These are phyloP conservation scores for Latheticus oryzae DNA, from an alignment of 2,888 invertebrate species.

Conservation along the genomic window DNA sequence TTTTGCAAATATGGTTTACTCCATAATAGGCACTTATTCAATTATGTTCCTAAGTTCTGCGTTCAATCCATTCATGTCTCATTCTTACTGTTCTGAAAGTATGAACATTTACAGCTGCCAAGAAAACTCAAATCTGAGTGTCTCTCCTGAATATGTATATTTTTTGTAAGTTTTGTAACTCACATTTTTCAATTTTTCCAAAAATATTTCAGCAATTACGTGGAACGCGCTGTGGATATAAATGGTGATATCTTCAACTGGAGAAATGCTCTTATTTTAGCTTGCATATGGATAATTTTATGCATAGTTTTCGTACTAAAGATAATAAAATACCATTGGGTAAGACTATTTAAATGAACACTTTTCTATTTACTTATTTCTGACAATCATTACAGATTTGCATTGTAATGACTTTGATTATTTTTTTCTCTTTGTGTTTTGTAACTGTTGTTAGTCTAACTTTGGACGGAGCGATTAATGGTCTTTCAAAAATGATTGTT, in stretches of 20 bases:
- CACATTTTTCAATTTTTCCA: neutral
- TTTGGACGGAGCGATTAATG: neutral
- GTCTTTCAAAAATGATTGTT: slow-evolving; percentile 16
- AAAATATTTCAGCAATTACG: neutral
- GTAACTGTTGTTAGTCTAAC: neutral
- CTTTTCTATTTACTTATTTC: neutral
- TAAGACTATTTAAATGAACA: neutral
- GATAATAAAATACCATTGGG: slow-evolving; percentile 12
- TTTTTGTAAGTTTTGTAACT: slow-evolving; percentile 34
- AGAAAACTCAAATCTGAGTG: slow-evolving; percentile 19
- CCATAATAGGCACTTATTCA: slow-evolving; percentile 29
- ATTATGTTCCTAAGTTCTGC: too few relatives aligned
- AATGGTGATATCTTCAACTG: slow-evolving; percentile 2
- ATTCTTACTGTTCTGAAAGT: slow-evolving; percentile 27
- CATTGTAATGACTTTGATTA: slow-evolving; percentile 1
- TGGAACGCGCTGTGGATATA: neutral
- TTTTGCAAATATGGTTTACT: too few relatives aligned
- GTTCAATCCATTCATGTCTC: too few relatives aligned
- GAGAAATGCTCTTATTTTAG: neutral
- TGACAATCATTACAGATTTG: neutral
- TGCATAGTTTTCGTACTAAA: neutral
- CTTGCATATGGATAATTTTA: slow-evolving; percentile 1
- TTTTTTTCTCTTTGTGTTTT: neutral
- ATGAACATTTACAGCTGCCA: slow-evolving; percentile 11
- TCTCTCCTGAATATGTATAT: slow-evolving; percentile 39